Evolutionary conservation across 1,140 invertebrate species (phyloP), one percentile per base, ranked within the genome.

Genomic region (Lysiphlebus fabarum): DNA sequence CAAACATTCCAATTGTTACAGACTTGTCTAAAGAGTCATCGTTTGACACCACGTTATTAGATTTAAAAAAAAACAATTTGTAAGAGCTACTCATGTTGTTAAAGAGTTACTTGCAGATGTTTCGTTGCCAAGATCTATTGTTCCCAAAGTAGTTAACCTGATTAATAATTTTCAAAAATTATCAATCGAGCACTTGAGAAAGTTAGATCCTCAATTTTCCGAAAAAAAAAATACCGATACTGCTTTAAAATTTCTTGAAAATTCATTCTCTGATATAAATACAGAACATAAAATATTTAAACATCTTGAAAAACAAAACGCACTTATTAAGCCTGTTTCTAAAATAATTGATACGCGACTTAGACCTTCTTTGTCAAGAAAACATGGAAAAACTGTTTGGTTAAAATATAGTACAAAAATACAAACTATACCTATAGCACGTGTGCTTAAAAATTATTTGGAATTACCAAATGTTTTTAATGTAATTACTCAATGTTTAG

Each of bases 381-480:
- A n/a, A n/a, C n/a, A n/a, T n/a, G n/a, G n/a, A n/a, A n/a, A n/a
- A n/a, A n/a, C n/a, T n/a, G n/a, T n/a, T n/a, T n/a, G n/a, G n/a
- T n/a, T n/a, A n/a, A n/a, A n/a, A n/a, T n/a, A n/a, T n/a, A n/a
- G n/a, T n/a, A n/a, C n/a, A n/a, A n/a, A n/a, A n/a, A n/a, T n/a
- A n/a, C n/a, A n/a, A n/a, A n/a, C n/a, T n/a, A n/a, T n/a, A n/a
- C n/a, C n/a, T n/a, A n/a, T n/a, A n/a, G n/a, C n/a, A n/a, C n/a
- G n/a, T 26, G 45, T 47, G 8, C 17, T 47, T 12, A 47, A 47
- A 47, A 47, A 47, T 47, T 54, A 40, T 55, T 36, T 7, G 63
- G 50, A 53, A 56, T 49, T 50, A 38, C 10, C 34, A 38, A 36
- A 50, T 61, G 12, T 61, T 45, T 36, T 1, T 53, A 7, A 12